phyloP scores from a whole-genome alignment of 1,140 invertebrate genomes.

The Arctopsyche grandis region DNA sequence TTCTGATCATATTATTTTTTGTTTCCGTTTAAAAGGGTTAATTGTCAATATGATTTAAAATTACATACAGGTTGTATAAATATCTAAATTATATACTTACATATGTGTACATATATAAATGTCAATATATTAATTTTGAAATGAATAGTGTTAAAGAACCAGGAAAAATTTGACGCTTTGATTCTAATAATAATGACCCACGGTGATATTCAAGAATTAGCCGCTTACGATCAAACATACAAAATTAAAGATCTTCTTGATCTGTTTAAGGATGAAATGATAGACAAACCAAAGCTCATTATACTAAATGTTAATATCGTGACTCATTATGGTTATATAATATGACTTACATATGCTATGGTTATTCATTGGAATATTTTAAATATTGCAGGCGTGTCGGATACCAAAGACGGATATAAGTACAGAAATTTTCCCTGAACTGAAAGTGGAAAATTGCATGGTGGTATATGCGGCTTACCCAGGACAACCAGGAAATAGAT shows the following conservation, averaged over 20 bases:
- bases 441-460: neutral
- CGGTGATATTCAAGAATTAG: neutral
- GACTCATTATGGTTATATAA: too few species aligned
- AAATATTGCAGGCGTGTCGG: neutral
- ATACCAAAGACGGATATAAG: neutral
- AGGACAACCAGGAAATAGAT: neutral
- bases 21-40: too few species aligned
- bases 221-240: neutral
- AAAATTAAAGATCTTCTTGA: neutral
- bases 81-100: too few species aligned
- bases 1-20: too few species aligned
- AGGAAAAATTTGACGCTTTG: neutral
- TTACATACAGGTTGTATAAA: too few species aligned
- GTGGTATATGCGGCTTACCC: neutral
- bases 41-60: too few species aligned
- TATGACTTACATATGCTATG: neutral
- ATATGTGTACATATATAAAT: neutral
- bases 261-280: neutral
- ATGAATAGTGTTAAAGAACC: neutral
- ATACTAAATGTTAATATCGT: neutral
- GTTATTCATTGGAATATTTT: neutral
- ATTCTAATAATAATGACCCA: neutral
- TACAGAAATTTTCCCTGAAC: neutral
- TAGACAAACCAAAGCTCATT: constrained; percentile 10
- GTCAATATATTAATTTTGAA: neutral